Evolutionary conservation across 2,888 invertebrate genomes (phyloP).

Genomic region (Priapulus caudatus): DNA sequence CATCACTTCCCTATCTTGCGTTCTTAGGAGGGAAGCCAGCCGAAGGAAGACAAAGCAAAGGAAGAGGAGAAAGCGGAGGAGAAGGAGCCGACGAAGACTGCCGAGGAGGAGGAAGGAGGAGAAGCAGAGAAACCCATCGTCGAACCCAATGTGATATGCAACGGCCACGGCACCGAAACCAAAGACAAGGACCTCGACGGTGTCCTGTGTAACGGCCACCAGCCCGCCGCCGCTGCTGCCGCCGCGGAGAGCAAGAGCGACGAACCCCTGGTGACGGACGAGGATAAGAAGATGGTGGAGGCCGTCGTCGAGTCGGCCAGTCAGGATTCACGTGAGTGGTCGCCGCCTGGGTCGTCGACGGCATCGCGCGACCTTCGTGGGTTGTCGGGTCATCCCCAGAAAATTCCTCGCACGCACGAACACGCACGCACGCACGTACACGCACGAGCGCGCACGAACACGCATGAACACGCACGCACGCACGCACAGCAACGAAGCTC

Average conservation of each 20-base stretch:
- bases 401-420: too few species aligned
- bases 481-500: too few species aligned
- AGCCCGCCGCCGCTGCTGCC: conserved; percentile 16
- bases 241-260: conserved; percentile 8
- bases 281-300: conserved; percentile 81
- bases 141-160: conserved; percentile 7
- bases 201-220: conserved; percentile 8
- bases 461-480: too few species aligned
- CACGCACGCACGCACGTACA: too few species aligned
- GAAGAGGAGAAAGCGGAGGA: conserved; percentile 35
- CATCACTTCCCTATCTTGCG: too few species aligned
- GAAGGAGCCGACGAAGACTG: conserved; percentile 17
- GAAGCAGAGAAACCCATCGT: conserved; percentile 22
- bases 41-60: conserved; percentile 41
- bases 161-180: conserved; percentile 9
- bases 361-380: too few species aligned
- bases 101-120: conserved; percentile 13
- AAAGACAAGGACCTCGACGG: conserved; percentile 9
- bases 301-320: conserved; percentile 42
- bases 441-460: too few species aligned
- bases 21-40: too few species aligned
- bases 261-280: conserved; percentile 48
- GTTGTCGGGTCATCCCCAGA: too few species aligned
- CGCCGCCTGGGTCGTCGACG: too few species aligned
- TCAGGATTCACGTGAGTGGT: too few species aligned